phyloP scores from a whole-genome alignment of 2,888 invertebrate species.

The Trissolcus japonicus region DNA sequence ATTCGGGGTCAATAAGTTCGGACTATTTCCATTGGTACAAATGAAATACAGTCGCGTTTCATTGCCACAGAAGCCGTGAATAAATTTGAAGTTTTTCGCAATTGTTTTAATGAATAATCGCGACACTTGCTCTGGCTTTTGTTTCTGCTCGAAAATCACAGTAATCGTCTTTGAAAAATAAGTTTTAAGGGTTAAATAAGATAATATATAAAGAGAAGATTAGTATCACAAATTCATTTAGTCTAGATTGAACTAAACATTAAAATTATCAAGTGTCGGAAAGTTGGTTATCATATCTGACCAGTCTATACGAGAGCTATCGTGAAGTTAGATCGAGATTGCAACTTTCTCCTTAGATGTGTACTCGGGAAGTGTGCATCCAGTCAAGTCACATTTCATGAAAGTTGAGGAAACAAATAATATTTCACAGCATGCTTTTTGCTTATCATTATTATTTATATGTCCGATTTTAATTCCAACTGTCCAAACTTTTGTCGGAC shows the following conservation, averaged over 20 bases:
- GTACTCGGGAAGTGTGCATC: conserved; percentile 36
- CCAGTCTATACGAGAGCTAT: conserved; percentile 37
- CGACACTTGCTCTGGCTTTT: conserved; percentile 55
- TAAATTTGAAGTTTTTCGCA: conserved; percentile 52
- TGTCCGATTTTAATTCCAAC: no score
- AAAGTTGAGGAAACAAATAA: conserved; percentile 42
- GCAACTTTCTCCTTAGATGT: conserved; percentile 48
- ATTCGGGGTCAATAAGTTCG: conserved; percentile 57
- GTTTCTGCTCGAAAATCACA: conserved; percentile 11
- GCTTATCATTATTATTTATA: conserved; percentile 5
- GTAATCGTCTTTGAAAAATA: conserved; percentile 15
- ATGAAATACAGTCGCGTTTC: conserved; percentile 28
- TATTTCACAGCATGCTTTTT: conserved; percentile 6
- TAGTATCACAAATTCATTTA: background rate
- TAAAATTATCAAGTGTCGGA: conserved; percentile 10
- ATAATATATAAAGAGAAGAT: background rate
- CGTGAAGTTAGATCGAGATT: conserved; percentile 34
- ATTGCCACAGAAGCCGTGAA: conserved; percentile 53
- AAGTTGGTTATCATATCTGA: conserved; percentile 25
- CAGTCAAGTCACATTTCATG: conserved; percentile 30
- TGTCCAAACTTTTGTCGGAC: no score
- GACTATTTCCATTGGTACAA: conserved; percentile 41
- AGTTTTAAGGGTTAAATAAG: background rate
- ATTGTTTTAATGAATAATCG: conserved; percentile 55
- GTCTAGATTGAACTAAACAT: background rate